Evolutionary conservation across 2,113 vertebrate species (phyloP).

Genomic region (Heliornis fulica): DNA sequence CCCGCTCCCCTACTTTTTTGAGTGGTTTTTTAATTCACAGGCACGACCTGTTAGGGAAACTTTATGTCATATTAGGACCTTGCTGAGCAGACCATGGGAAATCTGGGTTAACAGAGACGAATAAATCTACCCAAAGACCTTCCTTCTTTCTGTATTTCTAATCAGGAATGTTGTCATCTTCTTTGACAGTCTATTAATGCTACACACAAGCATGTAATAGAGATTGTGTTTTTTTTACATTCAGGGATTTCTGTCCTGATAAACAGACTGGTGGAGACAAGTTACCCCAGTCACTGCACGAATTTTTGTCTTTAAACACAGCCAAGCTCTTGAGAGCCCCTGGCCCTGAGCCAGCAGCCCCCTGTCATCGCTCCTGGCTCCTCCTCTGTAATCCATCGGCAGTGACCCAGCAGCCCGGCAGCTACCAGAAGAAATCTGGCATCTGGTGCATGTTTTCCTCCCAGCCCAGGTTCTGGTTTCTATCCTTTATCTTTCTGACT

Average conservation of each 20-base stretch:
- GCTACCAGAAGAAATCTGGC: constrained; percentile 38
- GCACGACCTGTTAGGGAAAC: background rate
- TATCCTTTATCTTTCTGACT: background rate
- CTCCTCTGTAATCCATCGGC: constrained; percentile 42
- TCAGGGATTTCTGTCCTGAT: constrained; percentile 38
- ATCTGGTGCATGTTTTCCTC: constrained; percentile 5
- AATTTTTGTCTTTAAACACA: background rate
- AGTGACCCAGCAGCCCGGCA: constrained; percentile 16
- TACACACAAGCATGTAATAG: background rate
- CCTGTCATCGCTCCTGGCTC: constrained; percentile 32
- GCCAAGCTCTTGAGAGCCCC: constrained; percentile 17
- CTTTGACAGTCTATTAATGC: constrained; percentile 23
- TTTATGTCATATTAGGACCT: background rate
- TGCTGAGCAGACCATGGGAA: background rate
- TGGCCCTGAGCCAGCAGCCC: constrained; percentile 4
- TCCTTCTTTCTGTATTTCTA: constrained; percentile 3
- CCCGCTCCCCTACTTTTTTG: background rate
- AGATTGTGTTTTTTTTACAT: background rate
- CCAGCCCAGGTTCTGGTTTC: constrained; percentile 1
- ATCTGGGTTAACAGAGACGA: background rate
- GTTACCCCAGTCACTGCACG: background rate
- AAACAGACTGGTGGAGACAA: constrained; percentile 27
- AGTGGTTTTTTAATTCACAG: background rate
- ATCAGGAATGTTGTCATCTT: constrained; percentile 4
- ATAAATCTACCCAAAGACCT: background rate